These are phyloP conservation scores for Chironomus tentans DNA, from an alignment of 2,888 invertebrate genomes.

Conservation along the genomic window DNA sequence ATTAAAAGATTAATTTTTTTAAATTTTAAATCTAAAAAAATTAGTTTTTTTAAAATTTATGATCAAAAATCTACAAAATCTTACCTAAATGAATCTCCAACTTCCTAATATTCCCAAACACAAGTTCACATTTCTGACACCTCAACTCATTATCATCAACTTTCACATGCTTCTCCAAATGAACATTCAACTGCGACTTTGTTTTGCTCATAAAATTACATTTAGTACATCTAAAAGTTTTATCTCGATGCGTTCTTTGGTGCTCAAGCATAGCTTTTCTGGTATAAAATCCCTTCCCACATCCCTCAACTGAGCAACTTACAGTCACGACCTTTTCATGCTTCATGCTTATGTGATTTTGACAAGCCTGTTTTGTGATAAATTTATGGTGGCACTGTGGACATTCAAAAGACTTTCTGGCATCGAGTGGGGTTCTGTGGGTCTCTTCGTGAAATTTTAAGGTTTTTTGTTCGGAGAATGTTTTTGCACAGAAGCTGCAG, in stretches of 20 bases:
- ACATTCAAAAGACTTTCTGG: neutral
- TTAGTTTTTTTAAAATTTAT: too few species aligned
- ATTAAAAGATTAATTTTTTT: too few species aligned
- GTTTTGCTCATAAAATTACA: neutral
- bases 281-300: neutral
- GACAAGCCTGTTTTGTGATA: neutral
- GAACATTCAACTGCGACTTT: neutral
- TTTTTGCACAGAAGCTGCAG: neutral
- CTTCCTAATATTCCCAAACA: too few species aligned
- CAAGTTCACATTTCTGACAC: too few species aligned
- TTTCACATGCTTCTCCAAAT: neutral
- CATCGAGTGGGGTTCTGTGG: neutral
- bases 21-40: too few species aligned
- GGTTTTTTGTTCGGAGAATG: neutral
- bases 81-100: too few species aligned
- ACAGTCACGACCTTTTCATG: neutral
- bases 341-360: conserved; percentile 33
- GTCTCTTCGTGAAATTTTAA: neutral
- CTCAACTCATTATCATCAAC: too few species aligned
- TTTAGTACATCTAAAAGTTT: neutral
- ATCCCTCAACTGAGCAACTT: neutral
- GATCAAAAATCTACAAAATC: too few species aligned
- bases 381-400: neutral
- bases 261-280: conserved; percentile 2
- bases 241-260: neutral